These are phyloP conservation scores for Martes flavigula DNA, from an alignment of 2,797 vertebrate species.

Conservation along the genomic window DNA sequence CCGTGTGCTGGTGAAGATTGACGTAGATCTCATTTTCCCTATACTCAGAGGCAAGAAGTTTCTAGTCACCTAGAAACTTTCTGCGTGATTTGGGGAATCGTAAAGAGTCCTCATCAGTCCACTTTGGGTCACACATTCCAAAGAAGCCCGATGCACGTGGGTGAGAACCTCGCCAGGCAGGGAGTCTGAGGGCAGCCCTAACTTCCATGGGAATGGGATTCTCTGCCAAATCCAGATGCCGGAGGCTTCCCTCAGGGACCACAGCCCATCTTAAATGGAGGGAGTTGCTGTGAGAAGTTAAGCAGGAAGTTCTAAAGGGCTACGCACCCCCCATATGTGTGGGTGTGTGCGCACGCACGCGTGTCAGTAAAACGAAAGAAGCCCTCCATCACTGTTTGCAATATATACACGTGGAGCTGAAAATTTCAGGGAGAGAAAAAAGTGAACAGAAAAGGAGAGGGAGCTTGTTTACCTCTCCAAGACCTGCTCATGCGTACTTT, in stretches of 20 bases:
- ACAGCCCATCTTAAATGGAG: slow-evolving; percentile 85
- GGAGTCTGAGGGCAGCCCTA: slow-evolving; percentile 87
- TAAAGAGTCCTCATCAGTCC: not conserved
- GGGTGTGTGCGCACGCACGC: slow-evolving; percentile 83
- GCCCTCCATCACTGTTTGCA: slow-evolving; percentile 62
- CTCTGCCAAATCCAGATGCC: slow-evolving; percentile 94
- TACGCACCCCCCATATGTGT: slow-evolving; percentile 45
- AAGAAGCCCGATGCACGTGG: slow-evolving; percentile 76
- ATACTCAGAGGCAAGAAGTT: not conserved
- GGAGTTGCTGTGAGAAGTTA: slow-evolving; percentile 86
- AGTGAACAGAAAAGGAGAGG: not conserved
- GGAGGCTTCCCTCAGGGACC: slow-evolving; percentile 88
- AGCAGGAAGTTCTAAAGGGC: slow-evolving; percentile 70
- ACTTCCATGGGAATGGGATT: slow-evolving; percentile 94
- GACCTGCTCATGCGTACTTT: not conserved
- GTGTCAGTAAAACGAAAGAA: slow-evolving; percentile 80
- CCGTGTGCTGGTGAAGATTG: not conserved
- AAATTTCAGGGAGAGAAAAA: slow-evolving; percentile 59
- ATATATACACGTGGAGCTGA: slow-evolving; percentile 87
- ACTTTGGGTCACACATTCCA: not conserved
- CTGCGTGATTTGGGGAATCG: not conserved
- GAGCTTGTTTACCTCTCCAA: not conserved
- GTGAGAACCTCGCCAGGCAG: slow-evolving; percentile 85
- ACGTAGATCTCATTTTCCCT: not conserved
- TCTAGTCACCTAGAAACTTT: not conserved